Evolutionary conservation across 2,797 vertebrate species (phyloP), one percentile per base, ranked within the genome.

Genomic region (Luscinia megarhynchos): DNA sequence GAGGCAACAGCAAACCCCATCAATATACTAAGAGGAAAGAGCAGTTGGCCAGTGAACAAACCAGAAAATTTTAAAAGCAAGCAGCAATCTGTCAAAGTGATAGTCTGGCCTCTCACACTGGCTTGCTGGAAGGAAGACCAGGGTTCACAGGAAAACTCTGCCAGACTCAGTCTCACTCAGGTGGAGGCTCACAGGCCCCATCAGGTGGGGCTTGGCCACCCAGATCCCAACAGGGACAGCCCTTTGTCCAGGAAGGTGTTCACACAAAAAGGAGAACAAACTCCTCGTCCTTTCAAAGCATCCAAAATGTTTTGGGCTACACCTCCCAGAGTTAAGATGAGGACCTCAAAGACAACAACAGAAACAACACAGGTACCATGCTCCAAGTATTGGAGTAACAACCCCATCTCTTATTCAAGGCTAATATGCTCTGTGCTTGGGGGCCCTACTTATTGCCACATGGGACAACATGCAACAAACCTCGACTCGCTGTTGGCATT

Each of bases 41-140:
- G 34, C 15, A 41, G 4, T 11, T 69, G 36, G 58, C 48, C 10
- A 0, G 0, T 0, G 1, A 83, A 50, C 20, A 93, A 67, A 36
- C 6, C 27, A 43, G 41, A 84, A 78, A 43, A 74, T 6, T 3
- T 19, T 34, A 62, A 67, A 77, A 59, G 3, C 15, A 59, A n/a
- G 51, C 55, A 63, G 19, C 10, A 16, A 23, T 63, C 72, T 74
- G 57, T 45, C 59, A 70, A 82, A 89, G 75, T 53, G 74, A 67
- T 59, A 68, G 50, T 46, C 24, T 91, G 32, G n/a, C 53, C 67
- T 34, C 57, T 91, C 46, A 53, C 27, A 89, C 6, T 0, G 0
- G 27, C 30, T 89, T 50, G 36, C 54, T 69, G 38, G 61, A 74
- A 73, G 9, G 58, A 70, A 66, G 40, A 63, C 12, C 1, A 3